Evolutionary conservation across 2,797 vertebrate species (phyloP).

Genomic region (Pempheris klunzingeri): DNA sequence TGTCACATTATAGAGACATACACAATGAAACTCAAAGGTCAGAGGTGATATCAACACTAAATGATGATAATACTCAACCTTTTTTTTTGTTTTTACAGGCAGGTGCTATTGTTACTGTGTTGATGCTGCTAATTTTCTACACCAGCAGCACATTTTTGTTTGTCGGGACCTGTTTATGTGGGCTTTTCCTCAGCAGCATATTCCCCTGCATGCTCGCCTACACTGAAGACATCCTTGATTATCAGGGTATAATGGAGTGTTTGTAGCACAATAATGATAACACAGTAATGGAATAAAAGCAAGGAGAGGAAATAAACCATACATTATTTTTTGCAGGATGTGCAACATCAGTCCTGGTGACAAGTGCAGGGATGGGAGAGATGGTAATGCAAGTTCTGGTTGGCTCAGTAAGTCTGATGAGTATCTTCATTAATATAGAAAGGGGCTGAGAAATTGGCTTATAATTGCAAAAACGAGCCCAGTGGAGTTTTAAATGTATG

Average conservation of each 20-base stretch:
- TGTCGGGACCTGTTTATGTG: constrained; percentile 92
- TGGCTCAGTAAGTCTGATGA: constrained; percentile 89
- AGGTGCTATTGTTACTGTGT: constrained; percentile 90
- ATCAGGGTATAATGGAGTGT: constrained; percentile 85
- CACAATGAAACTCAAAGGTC: not conserved
- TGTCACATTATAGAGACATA: constrained; percentile 1
- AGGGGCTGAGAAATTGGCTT: constrained; percentile 22
- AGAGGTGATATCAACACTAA: constrained; percentile 1
- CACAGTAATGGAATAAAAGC: not conserved
- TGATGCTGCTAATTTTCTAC: constrained; percentile 93
- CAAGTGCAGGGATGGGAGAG: constrained; percentile 94
- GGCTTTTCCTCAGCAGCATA: constrained; percentile 96
- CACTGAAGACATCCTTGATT: constrained; percentile 95
- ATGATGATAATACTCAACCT: not conserved
- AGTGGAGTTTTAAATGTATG: constrained; percentile 34
- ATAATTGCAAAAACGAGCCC: constrained; percentile 23
- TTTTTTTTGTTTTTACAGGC: constrained; percentile 80
- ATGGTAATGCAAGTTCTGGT: constrained; percentile 96
- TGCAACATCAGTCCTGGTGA: constrained; percentile 96
- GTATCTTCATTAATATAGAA: constrained; percentile 19
- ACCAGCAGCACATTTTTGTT: constrained; percentile 90
- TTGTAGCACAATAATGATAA: constrained; percentile 9
- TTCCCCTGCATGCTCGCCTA: constrained; percentile 97
- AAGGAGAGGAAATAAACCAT: constrained; percentile 17
- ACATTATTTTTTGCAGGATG: constrained; percentile 84